phyloP scores from a whole-genome alignment of 2,113 vertebrate species.

The Pelusios castaneus region DNA sequence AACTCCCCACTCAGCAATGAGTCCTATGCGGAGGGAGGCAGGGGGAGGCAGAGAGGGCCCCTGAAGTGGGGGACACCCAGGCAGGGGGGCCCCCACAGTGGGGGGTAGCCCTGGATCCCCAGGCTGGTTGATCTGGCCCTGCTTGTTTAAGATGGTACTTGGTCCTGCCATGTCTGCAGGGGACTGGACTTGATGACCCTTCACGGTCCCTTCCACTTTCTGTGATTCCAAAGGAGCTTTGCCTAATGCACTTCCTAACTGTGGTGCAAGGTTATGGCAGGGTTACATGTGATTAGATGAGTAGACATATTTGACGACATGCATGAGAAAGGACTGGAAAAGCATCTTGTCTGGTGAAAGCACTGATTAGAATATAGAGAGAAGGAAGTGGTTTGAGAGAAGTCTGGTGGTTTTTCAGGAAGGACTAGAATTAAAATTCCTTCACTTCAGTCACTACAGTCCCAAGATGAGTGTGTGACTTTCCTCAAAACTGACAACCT shows the following conservation, averaged over 20 bases:
- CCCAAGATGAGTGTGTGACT: not conserved
- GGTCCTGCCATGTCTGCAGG: no score
- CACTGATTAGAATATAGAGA: not conserved
- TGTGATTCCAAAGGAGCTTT: not conserved
- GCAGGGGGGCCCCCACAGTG: no score
- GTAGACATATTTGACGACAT: not conserved
- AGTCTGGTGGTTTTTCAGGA: not conserved
- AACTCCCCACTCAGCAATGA: no score
- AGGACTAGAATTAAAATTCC: not conserved
- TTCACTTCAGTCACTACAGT: not conserved
- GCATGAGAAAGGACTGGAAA: not conserved
- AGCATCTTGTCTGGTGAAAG: not conserved
- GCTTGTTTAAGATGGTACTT: no score
- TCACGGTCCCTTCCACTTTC: no score
- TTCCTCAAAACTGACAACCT: not conserved
- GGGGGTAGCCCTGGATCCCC: no score
- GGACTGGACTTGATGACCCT: no score
- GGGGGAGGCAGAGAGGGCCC: no score
- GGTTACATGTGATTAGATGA: not conserved
- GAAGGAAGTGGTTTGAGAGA: not conserved
- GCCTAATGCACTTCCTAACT: not conserved
- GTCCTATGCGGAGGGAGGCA: no score
- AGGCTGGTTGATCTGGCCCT: no score
- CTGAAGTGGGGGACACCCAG: no score
- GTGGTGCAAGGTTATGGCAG: not conserved